Evolutionary conservation across 2,888 invertebrate species (phyloP).

Genomic region (Sisyra nigra): DNA sequence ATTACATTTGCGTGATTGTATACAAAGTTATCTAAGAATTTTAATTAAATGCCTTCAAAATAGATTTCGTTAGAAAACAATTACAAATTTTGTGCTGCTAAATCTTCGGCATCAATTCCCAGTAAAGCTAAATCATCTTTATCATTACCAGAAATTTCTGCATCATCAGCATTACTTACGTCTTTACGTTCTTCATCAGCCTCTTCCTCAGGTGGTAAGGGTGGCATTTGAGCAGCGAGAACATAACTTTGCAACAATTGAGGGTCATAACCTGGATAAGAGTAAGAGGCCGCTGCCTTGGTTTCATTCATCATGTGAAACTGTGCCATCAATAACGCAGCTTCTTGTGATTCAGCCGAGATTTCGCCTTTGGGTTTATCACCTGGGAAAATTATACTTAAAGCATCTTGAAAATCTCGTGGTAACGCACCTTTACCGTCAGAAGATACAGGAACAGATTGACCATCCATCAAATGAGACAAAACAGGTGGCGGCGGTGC

Average conservation of each 20-base stretch:
- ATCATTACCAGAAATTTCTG: constrained; percentile 23
- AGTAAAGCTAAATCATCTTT: constrained; percentile 64
- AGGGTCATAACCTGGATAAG: constrained; percentile 10
- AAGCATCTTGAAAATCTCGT: constrained; percentile 47
- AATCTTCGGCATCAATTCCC: constrained; percentile 72
- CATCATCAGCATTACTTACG: constrained; percentile 16
- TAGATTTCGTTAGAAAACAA: no score
- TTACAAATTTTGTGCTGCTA: constrained; percentile 35
- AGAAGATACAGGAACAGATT: constrained; percentile 16
- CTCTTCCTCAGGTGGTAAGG: constrained; percentile 14
- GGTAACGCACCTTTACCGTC: constrained; percentile 31
- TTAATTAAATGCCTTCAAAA: no score
- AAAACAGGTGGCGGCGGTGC: constrained; percentile 19
- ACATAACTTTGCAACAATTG: constrained; percentile 8
- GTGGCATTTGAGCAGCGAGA: constrained; percentile 1
- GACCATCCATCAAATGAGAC: constrained; percentile 15
- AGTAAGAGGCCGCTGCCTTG: constrained; percentile 9
- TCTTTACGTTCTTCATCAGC: constrained; percentile 19
- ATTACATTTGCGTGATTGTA: no score
- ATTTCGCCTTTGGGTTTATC: constrained; percentile 13
- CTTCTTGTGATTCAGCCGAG: constrained; percentile 5
- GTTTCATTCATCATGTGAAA: constrained; percentile 10
- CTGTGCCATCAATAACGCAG: constrained; percentile 10
- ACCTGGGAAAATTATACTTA: constrained; percentile 46
- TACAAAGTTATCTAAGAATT: no score